These are phyloP conservation scores for Drosophila meridiana DNA, from an alignment of 2,888 invertebrate species.

Conservation along the genomic window DNA sequence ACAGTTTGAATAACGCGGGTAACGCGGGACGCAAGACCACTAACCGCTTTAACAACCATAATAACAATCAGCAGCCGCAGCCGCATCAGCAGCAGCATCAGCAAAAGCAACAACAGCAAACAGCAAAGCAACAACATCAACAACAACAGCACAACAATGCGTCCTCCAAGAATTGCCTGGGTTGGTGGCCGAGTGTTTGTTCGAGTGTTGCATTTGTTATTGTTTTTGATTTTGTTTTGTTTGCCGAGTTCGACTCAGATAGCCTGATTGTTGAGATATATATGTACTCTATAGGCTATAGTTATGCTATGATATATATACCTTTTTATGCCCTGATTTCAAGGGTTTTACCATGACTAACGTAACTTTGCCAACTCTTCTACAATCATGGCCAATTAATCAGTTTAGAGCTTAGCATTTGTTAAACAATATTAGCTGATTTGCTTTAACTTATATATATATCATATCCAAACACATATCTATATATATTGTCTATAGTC, in stretches of 20 bases:
- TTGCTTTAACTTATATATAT: no score
- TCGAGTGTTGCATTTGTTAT: slow-evolving; percentile 20
- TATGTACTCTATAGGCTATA: no score
- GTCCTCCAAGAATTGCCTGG: slow-evolving; percentile 83
- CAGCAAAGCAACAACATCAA: slow-evolving; percentile 26
- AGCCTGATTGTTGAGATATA: no score
- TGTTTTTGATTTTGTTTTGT: slow-evolving; percentile 19
- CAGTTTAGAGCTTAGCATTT: no score
- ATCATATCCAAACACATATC: no score
- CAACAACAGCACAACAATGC: slow-evolving; percentile 27
- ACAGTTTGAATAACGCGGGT: slow-evolving; percentile 54
- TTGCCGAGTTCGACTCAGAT: not conserved
- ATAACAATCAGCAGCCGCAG: slow-evolving; percentile 42
- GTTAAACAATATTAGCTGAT: no score
- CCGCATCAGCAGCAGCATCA: slow-evolving; percentile 23
- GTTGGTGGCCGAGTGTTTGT: slow-evolving; percentile 65
- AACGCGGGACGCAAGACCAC: slow-evolving; percentile 88
- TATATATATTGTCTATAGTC: no score
- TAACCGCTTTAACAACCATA: slow-evolving; percentile 89
- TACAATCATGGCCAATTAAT: no score
- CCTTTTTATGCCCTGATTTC: not conserved
- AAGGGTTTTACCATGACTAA: no score
- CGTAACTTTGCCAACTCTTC: no score
- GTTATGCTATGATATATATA: no score
- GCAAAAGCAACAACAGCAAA: slow-evolving; percentile 29